Conservation (phyloP, 2,888 invertebrate species). For the Platycheirus rosarum region DNA sequence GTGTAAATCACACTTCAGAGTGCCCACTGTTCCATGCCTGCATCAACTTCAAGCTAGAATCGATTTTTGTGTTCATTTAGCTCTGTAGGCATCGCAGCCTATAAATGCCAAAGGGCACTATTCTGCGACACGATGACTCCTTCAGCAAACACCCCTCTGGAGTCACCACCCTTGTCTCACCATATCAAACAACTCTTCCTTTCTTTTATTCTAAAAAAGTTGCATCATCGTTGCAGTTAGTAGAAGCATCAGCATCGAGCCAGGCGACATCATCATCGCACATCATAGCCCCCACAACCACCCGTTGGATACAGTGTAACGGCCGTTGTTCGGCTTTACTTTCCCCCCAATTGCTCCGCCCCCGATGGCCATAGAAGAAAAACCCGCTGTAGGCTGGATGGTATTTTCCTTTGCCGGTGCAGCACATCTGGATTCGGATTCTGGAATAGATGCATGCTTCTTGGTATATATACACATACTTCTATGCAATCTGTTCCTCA, state of each 20-base stretch:
- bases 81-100: conserved; percentile 25
- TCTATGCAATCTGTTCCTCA: conserved; percentile 47
- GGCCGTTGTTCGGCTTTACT: conserved; percentile 55
- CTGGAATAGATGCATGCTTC: conserved; percentile 71
- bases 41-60: conserved; percentile 39
- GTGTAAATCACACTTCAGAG: conserved; percentile 18
- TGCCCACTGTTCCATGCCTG: conserved; percentile 30
- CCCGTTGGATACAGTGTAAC: conserved; percentile 54
- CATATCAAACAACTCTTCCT: conserved; percentile 65
- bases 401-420: conserved; percentile 46
- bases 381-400: conserved; percentile 61
- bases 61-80: conserved; percentile 62
- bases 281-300: conserved; percentile 26
- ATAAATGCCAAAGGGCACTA: conserved; percentile 29
- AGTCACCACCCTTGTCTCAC: conserved; percentile 41
- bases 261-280: conserved; percentile 68
- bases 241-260: conserved; percentile 29
- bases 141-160: conserved; percentile 8
- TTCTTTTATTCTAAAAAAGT: conserved; percentile 68
- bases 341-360: conserved; percentile 22
- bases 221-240: conserved; percentile 69
- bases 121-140: conserved; percentile 39
- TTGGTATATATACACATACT: conserved; percentile 38
- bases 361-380: not conserved
- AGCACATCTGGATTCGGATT: conserved; percentile 74